Base-by-base conservation (phyloP, 2,113 vertebrate species). In the Sialia sialis region DNA sequence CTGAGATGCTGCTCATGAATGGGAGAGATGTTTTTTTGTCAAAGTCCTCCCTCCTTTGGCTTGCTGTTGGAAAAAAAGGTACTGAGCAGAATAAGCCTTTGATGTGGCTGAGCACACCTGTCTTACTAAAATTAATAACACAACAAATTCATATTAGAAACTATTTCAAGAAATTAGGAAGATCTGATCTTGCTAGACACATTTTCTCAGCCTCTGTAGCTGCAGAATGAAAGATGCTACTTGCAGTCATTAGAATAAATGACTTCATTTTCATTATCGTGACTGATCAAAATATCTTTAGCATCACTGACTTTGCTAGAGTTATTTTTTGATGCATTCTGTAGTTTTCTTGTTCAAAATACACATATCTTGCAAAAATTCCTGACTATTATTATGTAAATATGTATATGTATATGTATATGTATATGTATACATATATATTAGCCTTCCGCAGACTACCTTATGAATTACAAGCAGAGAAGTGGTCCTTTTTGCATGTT, bases 131-230 rank as follows among this genome's bases (percentile, higher is more conserved):
- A 20, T 73, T 77, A 17, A n/a, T 48, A 59, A 54, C 58, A 41
- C 21, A 70, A 49, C 22, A 54, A 70, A 43, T 21, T 66, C 5
- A 1, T 77, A 34, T 49, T 62, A 73, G 30, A 59, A 63, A 84
- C 10, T 36, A 7, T 38, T 62, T 70, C 41, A 51, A 67, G 60
- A 23, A 52, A 62, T 36, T 41, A 76, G 26, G 8, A 36, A 56
- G 19, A 14, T 55, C 15, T 0, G 0, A 4, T 77, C 27, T 66
- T 64, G 4, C 32, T 41, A 38, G 49, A 29, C 3, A 20, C 46
- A 16, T 44, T 20, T 55, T 86, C 49, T 69, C 15, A 68, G 36
- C 30, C 60, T 84, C 18, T 77, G 32, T 44, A 60, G 55, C 23
- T 76, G 29, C 30, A 80, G 43, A 73, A 68, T 62, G 30, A 17